Base-by-base conservation (phyloP, 2,888 invertebrate genomes). In the Oxystoma pomonae region DNA sequence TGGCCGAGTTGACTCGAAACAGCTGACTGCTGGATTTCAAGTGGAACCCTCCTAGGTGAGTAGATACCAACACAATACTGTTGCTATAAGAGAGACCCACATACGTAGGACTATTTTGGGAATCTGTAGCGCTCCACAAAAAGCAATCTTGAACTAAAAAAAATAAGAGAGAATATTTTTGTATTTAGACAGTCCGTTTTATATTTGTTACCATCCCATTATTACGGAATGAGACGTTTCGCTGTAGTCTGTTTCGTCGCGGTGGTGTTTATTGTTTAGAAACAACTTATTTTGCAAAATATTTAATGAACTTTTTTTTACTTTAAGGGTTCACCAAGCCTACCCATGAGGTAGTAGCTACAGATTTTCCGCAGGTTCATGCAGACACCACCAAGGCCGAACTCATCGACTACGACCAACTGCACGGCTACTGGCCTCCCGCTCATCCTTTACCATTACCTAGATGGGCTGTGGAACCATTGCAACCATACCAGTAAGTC, bases 1-100 rank as follows among this genome's bases (percentile, higher is more conserved):
- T 95, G 94, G 95, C 95, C 95, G 85, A 94, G 94, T 94, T 95
- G 95, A 95, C 94, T 95, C 94, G 90, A 87, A 86, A 80, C 81
- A 83, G 83, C 83, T 79, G 81, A 78, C 76, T 80, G 81, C 81
- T 83, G 82, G 76, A 72, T 72, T 74, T 72, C 78, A 76, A 72
- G 75, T 71, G 74, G 78, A 78, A 75, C 80, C 78, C 71, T 76
- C 76, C 72, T 76, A 76, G 70, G 68, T 61, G 55, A 49, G 58
- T 61, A n/a, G n/a, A 50, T 9, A 9, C n/a, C 50, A 12, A n/a
- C 50, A n/a, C 50, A 9, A n/a, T 12, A n/a, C n/a, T 50, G 9
- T n/a, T n/a, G n/a, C n/a, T n/a, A n/a, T n/a, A n/a, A n/a, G n/a
- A n/a, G n/a, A n/a, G n/a, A n/a, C n/a, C n/a, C n/a, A n/a, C n/a